Conservation (phyloP, 92 coral and sea anemone species). For the Zoanthus sansibaricus region DNA sequence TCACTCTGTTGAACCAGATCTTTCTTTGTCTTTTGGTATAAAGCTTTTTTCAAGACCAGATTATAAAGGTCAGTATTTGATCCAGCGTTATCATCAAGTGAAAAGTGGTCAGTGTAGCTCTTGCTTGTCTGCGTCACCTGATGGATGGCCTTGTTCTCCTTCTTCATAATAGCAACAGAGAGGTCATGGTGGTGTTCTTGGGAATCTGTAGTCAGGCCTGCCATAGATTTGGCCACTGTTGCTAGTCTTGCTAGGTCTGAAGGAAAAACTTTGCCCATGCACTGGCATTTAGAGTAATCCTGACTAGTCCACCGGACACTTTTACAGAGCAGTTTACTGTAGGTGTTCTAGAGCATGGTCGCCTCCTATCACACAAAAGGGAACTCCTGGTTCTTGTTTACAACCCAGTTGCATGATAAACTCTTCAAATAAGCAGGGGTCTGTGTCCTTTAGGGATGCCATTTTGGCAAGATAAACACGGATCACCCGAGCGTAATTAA, state of each 20-base stretch:
- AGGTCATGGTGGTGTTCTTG: too few relatives aligned
- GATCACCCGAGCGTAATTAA: background rate
- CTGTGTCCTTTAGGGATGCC: background rate
- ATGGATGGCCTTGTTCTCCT: background rate
- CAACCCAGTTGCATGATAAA: too few relatives aligned
- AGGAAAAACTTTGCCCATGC: slow-evolving; percentile 53
- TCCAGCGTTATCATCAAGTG: background rate
- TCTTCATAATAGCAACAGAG: background rate
- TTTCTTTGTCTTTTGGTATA: too few relatives aligned
- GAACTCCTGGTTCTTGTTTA: background rate
- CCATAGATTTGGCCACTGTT: slow-evolving; percentile 66
- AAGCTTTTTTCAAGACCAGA: too few relatives aligned
- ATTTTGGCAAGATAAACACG: slow-evolving; percentile 45
- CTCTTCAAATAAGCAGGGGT: background rate
- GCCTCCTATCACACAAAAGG: slow-evolving; percentile 70
- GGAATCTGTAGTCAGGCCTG: slow-evolving; percentile 15
- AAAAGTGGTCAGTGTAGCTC: background rate
- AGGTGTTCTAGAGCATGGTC: slow-evolving; percentile 65
- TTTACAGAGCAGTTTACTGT: background rate
- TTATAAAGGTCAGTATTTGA: background rate
- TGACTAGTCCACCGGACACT: slow-evolving; percentile 9
- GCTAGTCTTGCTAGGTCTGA: slow-evolving; percentile 69
- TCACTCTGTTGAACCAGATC: too few relatives aligned
- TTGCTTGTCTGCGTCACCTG: background rate
- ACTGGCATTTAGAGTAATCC: background rate